Base-by-base conservation (phyloP, 2,888 invertebrate genomes). In the Liodrosophila aerea region DNA sequence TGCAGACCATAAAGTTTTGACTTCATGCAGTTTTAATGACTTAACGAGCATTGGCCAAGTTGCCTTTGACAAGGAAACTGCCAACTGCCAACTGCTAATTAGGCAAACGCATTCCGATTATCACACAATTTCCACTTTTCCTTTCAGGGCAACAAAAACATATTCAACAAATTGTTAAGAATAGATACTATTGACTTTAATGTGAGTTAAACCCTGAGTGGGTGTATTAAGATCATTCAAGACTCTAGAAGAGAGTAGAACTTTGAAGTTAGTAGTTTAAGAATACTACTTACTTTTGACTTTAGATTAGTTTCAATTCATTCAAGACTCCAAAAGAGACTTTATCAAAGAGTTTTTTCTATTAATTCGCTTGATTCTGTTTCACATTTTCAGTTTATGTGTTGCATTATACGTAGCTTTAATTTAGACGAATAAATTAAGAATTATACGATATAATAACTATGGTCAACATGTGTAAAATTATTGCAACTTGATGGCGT, bases 1-100 rank as follows among this genome's bases (percentile, higher is more conserved):
- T 87, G 71, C 87, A 86, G 86, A 87, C 86, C 77, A 82, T 70
- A 76, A 82, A 82, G 71, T 80, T 74, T 81, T 78, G 82, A 87
- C 80, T 87, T 85, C 76, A 82, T 86, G 74, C 82, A 76, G 76
- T 86, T 77, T 87, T 86, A 87, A 87, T 87, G 86, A 86, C 75
- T 75, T 85, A 81, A 73, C 69, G 75, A 85, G 84, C 80, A 47
- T 41, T 67, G 47, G 53, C 64, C 70, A 57, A 70, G 58, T 73
- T 73, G 53, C 78, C 36, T 78, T 77, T 77, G 76, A 80, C 73
- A 80, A 61, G 50, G 45, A 62, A 65, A 57, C 34, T 49, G 45
- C 9, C 52, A 56, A 44, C 46, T 47, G 56, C 41, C 73, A 67
- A 46, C 33, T 43, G 46, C 76, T 77, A 77, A 77, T 77, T 77